Evolutionary conservation across 2,113 vertebrate species (phyloP).

Genomic region (Smithornis capensis): DNA sequence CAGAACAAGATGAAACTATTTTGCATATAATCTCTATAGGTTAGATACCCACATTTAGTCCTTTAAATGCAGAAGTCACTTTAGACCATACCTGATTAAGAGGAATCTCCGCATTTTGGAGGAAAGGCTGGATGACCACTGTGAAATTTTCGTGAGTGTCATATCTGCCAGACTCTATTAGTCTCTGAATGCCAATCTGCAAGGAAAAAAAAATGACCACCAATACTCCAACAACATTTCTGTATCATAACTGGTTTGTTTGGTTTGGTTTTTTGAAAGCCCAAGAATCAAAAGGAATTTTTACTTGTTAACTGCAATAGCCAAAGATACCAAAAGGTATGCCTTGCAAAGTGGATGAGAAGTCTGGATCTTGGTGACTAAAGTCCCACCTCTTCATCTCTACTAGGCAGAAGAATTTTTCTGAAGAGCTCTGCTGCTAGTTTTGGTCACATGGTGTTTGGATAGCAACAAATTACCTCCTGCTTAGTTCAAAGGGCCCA

Average conservation of each 20-base stretch:
- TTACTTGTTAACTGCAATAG: background rate
- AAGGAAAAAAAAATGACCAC: background rate
- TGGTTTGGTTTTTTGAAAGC: background rate
- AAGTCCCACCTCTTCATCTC: background rate
- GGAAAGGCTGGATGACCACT: slow-evolving; percentile 85
- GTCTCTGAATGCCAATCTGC: slow-evolving; percentile 72
- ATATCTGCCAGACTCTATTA: slow-evolving; percentile 83
- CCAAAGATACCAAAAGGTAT: background rate
- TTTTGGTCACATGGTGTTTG: background rate
- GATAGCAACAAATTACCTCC: background rate
- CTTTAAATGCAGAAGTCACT: background rate
- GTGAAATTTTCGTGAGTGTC: slow-evolving; percentile 85
- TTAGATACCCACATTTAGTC: background rate
- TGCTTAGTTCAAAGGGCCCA: background rate
- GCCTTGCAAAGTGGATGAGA: background rate
- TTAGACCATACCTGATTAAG: slow-evolving; percentile 68
- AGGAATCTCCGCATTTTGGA: slow-evolving; percentile 68
- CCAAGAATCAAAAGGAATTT: background rate
- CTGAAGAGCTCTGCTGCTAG: background rate
- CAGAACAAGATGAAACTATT: background rate
- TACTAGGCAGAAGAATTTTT: background rate
- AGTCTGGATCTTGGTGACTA: background rate
- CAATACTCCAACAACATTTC: background rate
- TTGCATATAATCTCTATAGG: background rate
- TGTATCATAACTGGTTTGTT: background rate